Percentiles rank a stretch among this genome's conserved stretches.
These are phyloP conservation scores for Heliothis virescens DNA, from an alignment of 1,140 invertebrate genomes.

Conservation along the genomic window DNA sequence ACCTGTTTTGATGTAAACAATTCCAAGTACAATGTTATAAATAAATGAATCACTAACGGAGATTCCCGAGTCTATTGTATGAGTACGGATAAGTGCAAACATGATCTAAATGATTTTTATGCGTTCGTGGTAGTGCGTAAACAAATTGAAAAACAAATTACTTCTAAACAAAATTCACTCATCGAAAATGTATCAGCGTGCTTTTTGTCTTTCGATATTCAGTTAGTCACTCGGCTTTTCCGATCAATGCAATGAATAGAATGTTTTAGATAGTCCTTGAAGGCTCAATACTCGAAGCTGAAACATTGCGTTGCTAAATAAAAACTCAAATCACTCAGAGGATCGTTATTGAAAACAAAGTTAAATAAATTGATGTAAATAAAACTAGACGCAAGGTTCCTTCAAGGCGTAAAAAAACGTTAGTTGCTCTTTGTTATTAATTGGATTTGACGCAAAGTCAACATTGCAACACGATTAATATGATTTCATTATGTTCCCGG, in stretches of 20 bases:
- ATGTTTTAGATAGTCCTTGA: constrained; percentile 17
- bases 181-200: constrained; percentile 43
- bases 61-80: constrained; percentile 15
- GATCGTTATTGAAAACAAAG: constrained; percentile 4
- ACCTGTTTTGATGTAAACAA: constrained; percentile 26
- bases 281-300: neutral
- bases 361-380: neutral
- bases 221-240: constrained; percentile 48
- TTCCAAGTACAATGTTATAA: constrained; percentile 33
- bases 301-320: neutral
- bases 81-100: constrained; percentile 10
- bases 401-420: neutral
- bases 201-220: constrained; percentile 53
- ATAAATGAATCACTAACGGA: constrained; percentile 45
- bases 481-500: neutral
- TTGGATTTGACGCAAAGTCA: neutral
- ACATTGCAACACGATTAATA: neutral
- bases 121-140: constrained; percentile 35
- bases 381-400: neutral
- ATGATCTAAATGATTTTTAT: constrained; percentile 16
- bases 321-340: constrained; percentile 1
- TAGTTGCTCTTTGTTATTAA: neutral
- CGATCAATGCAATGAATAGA: neutral
- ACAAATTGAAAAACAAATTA: constrained; percentile 41
- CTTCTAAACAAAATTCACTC: constrained; percentile 34